phyloP scores from a whole-genome alignment of 2,888 invertebrate genomes.

The Chaetoderma sp. region DNA sequence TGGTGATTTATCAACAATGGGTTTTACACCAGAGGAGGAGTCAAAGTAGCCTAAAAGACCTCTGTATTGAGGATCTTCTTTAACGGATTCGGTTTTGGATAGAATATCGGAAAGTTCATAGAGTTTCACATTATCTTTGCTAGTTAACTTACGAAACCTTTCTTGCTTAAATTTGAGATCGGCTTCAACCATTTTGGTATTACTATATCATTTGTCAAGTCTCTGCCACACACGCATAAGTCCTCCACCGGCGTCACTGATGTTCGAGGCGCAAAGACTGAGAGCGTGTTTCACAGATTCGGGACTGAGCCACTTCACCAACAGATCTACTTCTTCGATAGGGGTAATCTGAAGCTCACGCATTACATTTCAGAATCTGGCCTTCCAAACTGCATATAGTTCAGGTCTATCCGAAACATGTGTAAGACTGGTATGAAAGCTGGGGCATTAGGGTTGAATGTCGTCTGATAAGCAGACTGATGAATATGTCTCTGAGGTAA shows the following conservation, averaged over 20 bases:
- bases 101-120: slow-evolving; percentile 30
- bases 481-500: no score
- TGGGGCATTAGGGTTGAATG: background rate
- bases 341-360: slow-evolving; percentile 13
- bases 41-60: slow-evolving; percentile 21
- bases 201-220: slow-evolving; percentile 25
- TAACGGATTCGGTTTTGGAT: slow-evolving; percentile 18
- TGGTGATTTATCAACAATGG: slow-evolving; percentile 25
- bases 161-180: slow-evolving; percentile 16
- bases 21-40: slow-evolving; percentile 13
- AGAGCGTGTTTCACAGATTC: slow-evolving; percentile 16
- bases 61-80: slow-evolving; percentile 14
- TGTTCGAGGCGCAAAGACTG: slow-evolving; percentile 13
- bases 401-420: slow-evolving; percentile 16
- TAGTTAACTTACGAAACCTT: slow-evolving; percentile 20
- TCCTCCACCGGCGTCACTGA: slow-evolving; percentile 13
- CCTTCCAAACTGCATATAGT: slow-evolving; percentile 9
- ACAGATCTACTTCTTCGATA: slow-evolving; percentile 17
- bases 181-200: slow-evolving; percentile 19
- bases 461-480: no score
- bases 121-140: slow-evolving; percentile 21
- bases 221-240: slow-evolving; percentile 23
- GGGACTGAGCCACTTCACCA: slow-evolving; percentile 23
- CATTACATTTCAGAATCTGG: slow-evolving; percentile 11
- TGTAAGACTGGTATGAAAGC: no score